phyloP scores from a whole-genome alignment of 2,113 vertebrate species.

The Gnathonemus longibarbis region DNA sequence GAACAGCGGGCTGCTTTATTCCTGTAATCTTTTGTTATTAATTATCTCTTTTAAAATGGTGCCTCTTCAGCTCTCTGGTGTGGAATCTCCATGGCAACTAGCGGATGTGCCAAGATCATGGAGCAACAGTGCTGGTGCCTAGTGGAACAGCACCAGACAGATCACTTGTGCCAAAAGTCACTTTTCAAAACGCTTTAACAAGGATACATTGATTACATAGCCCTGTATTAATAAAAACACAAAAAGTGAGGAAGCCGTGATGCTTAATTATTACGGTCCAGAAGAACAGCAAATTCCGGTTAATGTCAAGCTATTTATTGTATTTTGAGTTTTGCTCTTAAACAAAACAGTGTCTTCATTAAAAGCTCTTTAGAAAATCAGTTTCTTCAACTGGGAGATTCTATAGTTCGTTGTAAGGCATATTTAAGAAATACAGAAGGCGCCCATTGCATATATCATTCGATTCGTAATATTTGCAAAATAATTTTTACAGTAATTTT shows the following conservation, averaged over 20 bases:
- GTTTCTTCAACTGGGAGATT: neutral
- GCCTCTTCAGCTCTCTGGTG: slow-evolving; percentile 17
- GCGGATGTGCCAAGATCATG: neutral
- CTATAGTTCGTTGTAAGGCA: neutral
- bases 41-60: slow-evolving; percentile 18
- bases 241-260: neutral
- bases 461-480: neutral
- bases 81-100: slow-evolving; percentile 21
- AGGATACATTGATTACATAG: neutral
- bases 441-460: neutral
- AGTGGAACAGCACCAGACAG: neutral
- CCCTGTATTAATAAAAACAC: neutral
- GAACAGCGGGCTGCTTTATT: slow-evolving; percentile 13
- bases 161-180: neutral
- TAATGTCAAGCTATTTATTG: neutral
- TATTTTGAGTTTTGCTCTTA: neutral
- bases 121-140: neutral
- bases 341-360: neutral
- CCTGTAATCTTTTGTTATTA: slow-evolving; percentile 19
- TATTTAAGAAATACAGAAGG: neutral
- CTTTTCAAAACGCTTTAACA: neutral
- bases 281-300: neutral
- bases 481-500: neutral
- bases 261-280: neutral
- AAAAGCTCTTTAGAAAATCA: neutral